Evolutionary conservation across 1,140 invertebrate species (phyloP).

Genomic region (Streblospio benedicti): DNA sequence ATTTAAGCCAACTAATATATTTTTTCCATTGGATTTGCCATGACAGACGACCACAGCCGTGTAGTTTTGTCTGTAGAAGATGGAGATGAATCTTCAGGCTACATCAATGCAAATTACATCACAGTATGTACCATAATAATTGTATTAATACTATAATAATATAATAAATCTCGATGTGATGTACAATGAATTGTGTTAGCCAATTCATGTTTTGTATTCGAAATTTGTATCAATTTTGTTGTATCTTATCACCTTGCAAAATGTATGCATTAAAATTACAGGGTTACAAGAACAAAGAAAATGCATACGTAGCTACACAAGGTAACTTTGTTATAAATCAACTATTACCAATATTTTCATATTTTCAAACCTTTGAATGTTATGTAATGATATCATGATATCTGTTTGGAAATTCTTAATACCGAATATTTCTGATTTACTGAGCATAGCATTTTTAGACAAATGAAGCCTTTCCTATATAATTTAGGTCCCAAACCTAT

Average conservation of each 20-base stretch:
- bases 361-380: neutral
- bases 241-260: too few species aligned
- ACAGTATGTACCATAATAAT: slow-evolving; percentile 72
- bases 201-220: neutral
- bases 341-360: too few species aligned
- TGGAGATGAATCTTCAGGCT: slow-evolving; percentile 75
- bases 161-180: neutral
- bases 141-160: neutral
- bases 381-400: neutral
- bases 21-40: neutral
- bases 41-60: slow-evolving; percentile 88
- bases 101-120: slow-evolving; percentile 92
- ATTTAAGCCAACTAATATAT: too few species aligned
- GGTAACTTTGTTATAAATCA: too few species aligned
- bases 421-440: neutral
- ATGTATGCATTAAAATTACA: neutral
- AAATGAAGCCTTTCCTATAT: neutral
- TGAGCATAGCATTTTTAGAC: too few species aligned
- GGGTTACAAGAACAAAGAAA: neutral
- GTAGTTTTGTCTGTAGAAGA: slow-evolving; percentile 78
- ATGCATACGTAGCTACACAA: neutral
- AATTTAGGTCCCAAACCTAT: slow-evolving; percentile 55
- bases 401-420: neutral
- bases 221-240: neutral
- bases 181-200: slow-evolving; percentile 1